Percentiles rank a stretch among this genome's conserved stretches.
These are phyloP conservation scores for Metaphire vulgaris DNA, from an alignment of 1,140 invertebrate species.

Conservation along the genomic window DNA sequence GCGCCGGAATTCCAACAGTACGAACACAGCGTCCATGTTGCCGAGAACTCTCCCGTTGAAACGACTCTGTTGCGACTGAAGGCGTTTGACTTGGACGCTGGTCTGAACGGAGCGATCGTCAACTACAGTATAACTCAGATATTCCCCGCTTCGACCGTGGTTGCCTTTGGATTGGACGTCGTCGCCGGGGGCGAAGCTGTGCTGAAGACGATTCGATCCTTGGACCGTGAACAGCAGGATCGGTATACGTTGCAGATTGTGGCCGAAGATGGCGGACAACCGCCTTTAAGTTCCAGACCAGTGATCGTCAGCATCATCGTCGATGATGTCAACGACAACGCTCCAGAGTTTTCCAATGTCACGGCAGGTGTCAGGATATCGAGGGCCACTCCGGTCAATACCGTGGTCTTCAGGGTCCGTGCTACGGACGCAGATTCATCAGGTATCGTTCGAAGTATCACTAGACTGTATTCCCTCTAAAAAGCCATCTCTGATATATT, in stretches of 20 bases:
- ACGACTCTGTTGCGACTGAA: neutral
- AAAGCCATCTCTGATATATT: neutral
- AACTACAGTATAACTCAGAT: neutral
- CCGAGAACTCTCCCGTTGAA: neutral
- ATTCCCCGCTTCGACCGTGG: neutral
- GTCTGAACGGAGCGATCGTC: neutral
- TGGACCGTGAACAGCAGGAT: constrained; percentile 16
- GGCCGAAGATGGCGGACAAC: constrained; percentile 16
- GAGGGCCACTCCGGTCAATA: constrained; percentile 12
- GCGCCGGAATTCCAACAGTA: neutral
- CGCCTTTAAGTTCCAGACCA: constrained; percentile 12
- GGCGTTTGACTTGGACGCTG: neutral
- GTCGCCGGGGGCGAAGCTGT: neutral
- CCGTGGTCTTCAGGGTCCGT: neutral
- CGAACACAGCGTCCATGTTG: neutral
- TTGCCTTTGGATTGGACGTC: neutral
- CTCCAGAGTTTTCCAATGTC: neutral
- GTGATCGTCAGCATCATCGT: constrained; percentile 6
- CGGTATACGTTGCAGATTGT: constrained; percentile 7
- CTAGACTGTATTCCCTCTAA: neutral
- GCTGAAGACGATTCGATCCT: constrained; percentile 1
- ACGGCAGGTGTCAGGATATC: constrained; percentile 2
- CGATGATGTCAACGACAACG: constrained; percentile 11
- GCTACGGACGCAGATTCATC: constrained; percentile 11
- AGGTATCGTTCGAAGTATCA: neutral